phyloP scores from a whole-genome alignment of 2,113 vertebrate species.

The Corapipo altera region DNA sequence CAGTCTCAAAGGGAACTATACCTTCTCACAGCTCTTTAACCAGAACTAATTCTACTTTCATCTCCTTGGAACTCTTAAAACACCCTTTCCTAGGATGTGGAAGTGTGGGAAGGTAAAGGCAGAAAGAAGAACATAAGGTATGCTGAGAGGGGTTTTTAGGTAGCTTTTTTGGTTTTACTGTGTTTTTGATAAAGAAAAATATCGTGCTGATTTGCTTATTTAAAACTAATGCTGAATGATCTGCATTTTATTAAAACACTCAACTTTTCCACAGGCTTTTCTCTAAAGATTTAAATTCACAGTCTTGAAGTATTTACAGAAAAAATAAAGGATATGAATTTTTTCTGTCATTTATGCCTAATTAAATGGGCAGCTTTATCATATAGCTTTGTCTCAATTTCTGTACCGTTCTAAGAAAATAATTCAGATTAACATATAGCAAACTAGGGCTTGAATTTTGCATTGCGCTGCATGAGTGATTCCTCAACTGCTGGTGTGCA shows the following conservation, averaged over 20 bases:
- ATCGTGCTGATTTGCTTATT: not conserved
- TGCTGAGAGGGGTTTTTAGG: not conserved
- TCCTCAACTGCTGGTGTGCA: not conserved
- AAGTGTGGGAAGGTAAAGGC: not conserved
- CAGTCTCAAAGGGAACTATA: not conserved
- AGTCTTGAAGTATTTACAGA: not conserved
- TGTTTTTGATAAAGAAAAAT: not conserved
- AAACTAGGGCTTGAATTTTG: not conserved
- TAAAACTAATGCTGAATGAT: not conserved
- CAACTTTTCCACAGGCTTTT: not conserved
- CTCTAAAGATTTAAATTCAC: not conserved
- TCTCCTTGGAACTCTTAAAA: not conserved
- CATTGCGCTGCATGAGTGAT: not conserved
- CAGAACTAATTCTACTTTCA: not conserved
- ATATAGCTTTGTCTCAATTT: not conserved
- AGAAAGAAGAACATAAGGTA: not conserved
- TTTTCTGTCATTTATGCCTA: not conserved
- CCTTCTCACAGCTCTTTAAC: not conserved
- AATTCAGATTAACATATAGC: not conserved
- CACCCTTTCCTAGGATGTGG: not conserved
- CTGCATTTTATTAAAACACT: not conserved
- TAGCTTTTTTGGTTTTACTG: not conserved
- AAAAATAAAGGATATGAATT: not conserved
- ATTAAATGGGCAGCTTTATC: not conserved
- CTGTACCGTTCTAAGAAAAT: not conserved